Evolutionary conservation across 2,888 invertebrate species (phyloP).

Genomic region (Drosophila kanekoi): DNA sequence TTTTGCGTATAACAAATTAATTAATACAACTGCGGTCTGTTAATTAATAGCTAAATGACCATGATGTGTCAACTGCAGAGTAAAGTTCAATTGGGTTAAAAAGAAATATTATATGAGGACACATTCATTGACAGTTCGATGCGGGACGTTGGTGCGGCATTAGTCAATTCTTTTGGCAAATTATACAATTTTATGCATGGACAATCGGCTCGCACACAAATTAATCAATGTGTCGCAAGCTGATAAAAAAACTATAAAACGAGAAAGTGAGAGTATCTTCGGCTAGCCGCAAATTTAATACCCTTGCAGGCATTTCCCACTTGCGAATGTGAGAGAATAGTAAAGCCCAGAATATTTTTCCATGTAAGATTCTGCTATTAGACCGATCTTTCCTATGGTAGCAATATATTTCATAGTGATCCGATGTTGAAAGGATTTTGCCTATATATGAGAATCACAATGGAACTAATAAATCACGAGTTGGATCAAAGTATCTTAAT

Average conservation of each 20-base stretch:
- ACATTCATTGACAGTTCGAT: constrained; percentile 32
- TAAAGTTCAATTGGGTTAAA: constrained; percentile 16
- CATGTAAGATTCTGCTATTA: no score
- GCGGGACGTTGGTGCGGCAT: constrained; percentile 11
- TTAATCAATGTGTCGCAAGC: constrained; percentile 49
- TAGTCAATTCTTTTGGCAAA: constrained; percentile 25
- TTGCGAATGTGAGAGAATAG: no score
- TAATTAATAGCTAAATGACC: constrained; percentile 69
- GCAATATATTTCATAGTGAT: no score
- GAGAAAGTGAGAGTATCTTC: not conserved
- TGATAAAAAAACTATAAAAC: constrained; percentile 14
- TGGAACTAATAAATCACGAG: no score
- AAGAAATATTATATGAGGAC: constrained; percentile 4
- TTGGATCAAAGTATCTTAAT: no score
- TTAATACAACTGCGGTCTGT: constrained; percentile 57
- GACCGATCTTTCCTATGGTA: no score
- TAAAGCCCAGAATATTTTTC: no score
- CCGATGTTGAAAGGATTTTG: no score
- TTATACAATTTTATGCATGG: constrained; percentile 48
- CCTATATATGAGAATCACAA: no score
- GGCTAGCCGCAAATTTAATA: no score
- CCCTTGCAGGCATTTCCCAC: no score
- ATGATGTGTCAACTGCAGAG: constrained; percentile 43
- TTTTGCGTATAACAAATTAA: constrained; percentile 41
- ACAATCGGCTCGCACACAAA: constrained; percentile 43